Percentiles rank a stretch among this genome's conserved stretches.
Conservation (phyloP, 2,888 invertebrate genomes). For the Apotomis betuletana region DNA sequence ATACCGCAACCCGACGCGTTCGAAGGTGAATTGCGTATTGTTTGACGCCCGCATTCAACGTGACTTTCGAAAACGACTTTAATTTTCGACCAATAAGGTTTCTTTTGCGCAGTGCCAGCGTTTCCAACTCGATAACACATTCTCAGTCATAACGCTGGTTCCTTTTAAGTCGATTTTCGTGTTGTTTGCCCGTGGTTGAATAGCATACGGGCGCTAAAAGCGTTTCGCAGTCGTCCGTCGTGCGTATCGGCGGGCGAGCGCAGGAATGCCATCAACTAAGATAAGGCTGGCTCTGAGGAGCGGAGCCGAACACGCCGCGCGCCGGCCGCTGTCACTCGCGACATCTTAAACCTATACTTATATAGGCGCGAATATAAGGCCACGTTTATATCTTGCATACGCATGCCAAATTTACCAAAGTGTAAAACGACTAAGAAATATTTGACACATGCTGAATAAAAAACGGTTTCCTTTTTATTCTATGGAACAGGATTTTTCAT, state of each 20-base stretch:
- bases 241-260: constrained; percentile 78
- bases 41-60: constrained; percentile 77
- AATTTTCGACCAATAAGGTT: constrained; percentile 75
- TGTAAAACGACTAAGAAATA: no score
- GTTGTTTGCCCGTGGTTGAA: constrained; percentile 49
- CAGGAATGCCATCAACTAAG: constrained; percentile 81
- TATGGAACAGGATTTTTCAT: not conserved
- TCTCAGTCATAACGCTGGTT: constrained; percentile 50
- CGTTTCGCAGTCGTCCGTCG: constrained; percentile 81
- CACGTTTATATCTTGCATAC: not conserved
- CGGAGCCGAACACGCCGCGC: constrained; percentile 54
- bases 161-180: constrained; percentile 52
- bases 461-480: not conserved
- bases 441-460: not conserved
- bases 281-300: constrained; percentile 73
- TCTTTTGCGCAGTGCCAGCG: constrained; percentile 66
- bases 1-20: constrained; percentile 82
- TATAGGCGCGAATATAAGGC: not conserved
- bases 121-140: constrained; percentile 46
- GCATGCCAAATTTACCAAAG: not conserved
- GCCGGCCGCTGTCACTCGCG: constrained; percentile 58
- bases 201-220: constrained; percentile 79
- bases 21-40: constrained; percentile 84
- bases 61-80: constrained; percentile 79
- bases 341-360: constrained; percentile 58